These are phyloP conservation scores for Ametastegia equiseti DNA, from an alignment of 2,888 invertebrate species.

Conservation along the genomic window DNA sequence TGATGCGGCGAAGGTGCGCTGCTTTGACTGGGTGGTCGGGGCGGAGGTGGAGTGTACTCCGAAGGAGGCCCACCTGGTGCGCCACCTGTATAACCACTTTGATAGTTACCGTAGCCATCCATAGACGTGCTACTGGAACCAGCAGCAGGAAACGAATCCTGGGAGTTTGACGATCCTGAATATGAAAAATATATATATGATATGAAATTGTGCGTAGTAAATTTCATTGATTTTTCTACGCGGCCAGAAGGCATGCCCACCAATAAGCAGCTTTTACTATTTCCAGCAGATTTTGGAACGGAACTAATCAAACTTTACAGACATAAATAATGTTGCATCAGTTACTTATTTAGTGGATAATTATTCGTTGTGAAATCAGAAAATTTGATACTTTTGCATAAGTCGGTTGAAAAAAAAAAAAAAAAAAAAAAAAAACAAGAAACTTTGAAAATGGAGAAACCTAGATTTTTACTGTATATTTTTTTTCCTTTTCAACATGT, in stretches of 20 bases:
- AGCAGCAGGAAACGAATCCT: slow-evolving; percentile 92
- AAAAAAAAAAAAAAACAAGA: not conserved
- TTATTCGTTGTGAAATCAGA: not conserved
- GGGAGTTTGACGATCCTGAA: slow-evolving; percentile 91
- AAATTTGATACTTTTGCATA: not conserved
- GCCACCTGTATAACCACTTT: slow-evolving; percentile 81
- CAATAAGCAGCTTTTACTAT: not conserved
- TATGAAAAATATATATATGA: slow-evolving; percentile 51
- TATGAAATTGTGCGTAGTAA: slow-evolving; percentile 1
- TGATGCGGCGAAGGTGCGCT: slow-evolving; percentile 82
- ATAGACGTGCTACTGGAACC: slow-evolving; percentile 85
- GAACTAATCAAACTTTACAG: not conserved
- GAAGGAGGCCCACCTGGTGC: slow-evolving; percentile 80
- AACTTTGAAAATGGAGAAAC: not conserved
- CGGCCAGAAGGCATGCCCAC: slow-evolving; percentile 7
- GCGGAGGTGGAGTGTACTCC: slow-evolving; percentile 83
- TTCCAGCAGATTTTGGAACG: not conserved
- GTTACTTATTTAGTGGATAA: not conserved
- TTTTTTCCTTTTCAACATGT: not conserved
- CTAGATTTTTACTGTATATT: not conserved
- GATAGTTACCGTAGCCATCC: slow-evolving; percentile 87
- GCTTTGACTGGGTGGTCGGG: slow-evolving; percentile 85
- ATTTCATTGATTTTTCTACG: slow-evolving; percentile 16
- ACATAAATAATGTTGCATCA: not conserved
- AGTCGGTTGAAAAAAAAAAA: too few relatives aligned